Evolutionary conservation across 2,113 vertebrate genomes (phyloP), one percentile per base, ranked within the genome.

Genomic region (Microcebus murinus): DNA sequence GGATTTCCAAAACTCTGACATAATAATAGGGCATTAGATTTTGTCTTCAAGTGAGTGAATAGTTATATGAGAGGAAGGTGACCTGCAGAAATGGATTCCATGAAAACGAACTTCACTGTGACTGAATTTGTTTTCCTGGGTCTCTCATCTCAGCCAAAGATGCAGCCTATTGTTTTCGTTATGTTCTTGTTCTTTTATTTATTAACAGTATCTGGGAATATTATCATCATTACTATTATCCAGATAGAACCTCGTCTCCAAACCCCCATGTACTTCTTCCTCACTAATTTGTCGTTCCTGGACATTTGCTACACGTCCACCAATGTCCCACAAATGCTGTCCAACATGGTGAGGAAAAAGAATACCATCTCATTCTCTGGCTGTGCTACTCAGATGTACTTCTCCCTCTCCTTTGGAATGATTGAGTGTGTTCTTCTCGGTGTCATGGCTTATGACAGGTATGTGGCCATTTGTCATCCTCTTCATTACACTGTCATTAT

Each of bases 241-340:
- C 96, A 91, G 88, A 65, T 92, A 17, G 96, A 98, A 18, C 87
- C 87, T 67, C 89, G 20, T 39, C 89, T 98, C 39, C 97, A 98
- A 6, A 97, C 95, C 0, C 98, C 98, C 52, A 98, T 98, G 98
- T 98, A 98, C 82, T 98, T 98, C 31, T 98, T 98, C 91, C 96
- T 98, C 23, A 96, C 97, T 13, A 98, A 98, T 52, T 84, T 98
- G 67, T 98, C 98, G 70, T 97, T 98, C 59, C 27, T 98, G 86
- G 98, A 98, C 52, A 97, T 98, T 57, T 98, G 96, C 82, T 98
- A 98, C 0, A 25, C 94, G 27, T 98, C 98, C 57, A 97, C 94
- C 45, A 97, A 86, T 74, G 39, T 98, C 29, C 97, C 98, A 1
- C 98, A 98, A 80, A 98, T 98, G 98, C 95, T 98, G n/a, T 94